A percentile compares a stretch with the other conserved stretches of the same genome.
Evolutionary conservation across 2,113 vertebrate genomes (phyloP).

Genomic region (Mastomys natalensis): DNA sequence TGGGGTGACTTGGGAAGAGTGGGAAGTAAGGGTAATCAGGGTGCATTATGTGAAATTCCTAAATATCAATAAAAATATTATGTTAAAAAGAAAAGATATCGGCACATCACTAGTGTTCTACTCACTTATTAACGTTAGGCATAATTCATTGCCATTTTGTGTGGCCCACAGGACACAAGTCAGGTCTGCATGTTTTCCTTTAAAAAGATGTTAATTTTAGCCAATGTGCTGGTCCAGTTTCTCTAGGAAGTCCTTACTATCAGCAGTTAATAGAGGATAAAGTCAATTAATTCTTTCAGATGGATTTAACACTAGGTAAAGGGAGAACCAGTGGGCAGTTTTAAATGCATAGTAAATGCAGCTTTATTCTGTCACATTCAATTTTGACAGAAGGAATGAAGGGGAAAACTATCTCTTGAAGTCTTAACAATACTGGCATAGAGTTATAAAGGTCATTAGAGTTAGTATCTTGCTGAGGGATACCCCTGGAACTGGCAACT

Average conservation of each 20-base stretch:
- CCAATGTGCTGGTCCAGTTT: neutral
- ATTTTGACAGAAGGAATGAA: neutral
- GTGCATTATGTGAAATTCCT: neutral
- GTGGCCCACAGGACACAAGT: neutral
- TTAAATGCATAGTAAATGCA: neutral
- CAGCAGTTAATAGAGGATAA: neutral
- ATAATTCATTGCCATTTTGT: neutral
- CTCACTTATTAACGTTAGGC: neutral
- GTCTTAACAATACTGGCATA: neutral
- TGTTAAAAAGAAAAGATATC: neutral
- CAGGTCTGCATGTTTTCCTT: neutral
- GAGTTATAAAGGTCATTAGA: neutral
- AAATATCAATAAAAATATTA: too few relatives aligned
- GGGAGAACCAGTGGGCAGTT: neutral
- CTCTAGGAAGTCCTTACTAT: neutral
- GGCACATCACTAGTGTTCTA: neutral
- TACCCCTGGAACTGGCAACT: neutral
- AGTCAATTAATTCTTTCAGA: neutral
- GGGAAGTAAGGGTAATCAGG: neutral
- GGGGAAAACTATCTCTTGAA: neutral
- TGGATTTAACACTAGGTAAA: neutral
- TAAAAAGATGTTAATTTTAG: neutral
- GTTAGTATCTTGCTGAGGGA: neutral
- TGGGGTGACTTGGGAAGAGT: neutral
- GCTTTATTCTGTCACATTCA: neutral